phyloP scores from a whole-genome alignment of 2,113 vertebrate genomes.

The Cranoglanis bouderius region DNA sequence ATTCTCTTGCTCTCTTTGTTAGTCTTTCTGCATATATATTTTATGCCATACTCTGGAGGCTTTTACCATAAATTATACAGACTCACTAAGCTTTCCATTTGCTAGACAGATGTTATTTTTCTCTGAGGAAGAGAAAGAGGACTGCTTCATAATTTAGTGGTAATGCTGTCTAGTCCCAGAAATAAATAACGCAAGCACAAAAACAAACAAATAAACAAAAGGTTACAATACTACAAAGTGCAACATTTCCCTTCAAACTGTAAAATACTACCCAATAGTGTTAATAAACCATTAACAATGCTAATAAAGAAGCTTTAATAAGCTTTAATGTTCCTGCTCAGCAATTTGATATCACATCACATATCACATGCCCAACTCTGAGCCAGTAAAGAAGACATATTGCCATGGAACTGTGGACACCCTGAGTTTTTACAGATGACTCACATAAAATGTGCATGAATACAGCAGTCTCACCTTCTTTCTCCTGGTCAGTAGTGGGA shows the following conservation, averaged over 20 bases:
- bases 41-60: constrained; percentile 75
- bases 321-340: background rate
- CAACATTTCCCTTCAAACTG: constrained; percentile 3
- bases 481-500: constrained; percentile 13
- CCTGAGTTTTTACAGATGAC: constrained; percentile 62
- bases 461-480: constrained; percentile 64
- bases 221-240: background rate
- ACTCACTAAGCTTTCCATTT: constrained; percentile 80
- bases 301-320: background rate
- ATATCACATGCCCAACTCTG: no score
- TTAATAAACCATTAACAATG: background rate
- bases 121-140: constrained; percentile 73
- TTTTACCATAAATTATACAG: constrained; percentile 83
- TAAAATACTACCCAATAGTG: background rate
- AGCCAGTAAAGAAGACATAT: background rate
- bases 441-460: constrained; percentile 75
- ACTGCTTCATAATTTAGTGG: constrained; percentile 78
- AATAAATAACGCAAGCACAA: constrained; percentile 66
- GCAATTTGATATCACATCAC: background rate
- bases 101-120: constrained; percentile 80
- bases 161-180: constrained; percentile 63
- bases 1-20: constrained; percentile 70
- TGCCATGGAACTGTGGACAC: constrained; percentile 43
- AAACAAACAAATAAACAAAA: constrained; percentile 63
- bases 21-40: constrained; percentile 71